phyloP scores from a whole-genome alignment of 2,113 vertebrate genomes.

The Antennarius striatus region DNA sequence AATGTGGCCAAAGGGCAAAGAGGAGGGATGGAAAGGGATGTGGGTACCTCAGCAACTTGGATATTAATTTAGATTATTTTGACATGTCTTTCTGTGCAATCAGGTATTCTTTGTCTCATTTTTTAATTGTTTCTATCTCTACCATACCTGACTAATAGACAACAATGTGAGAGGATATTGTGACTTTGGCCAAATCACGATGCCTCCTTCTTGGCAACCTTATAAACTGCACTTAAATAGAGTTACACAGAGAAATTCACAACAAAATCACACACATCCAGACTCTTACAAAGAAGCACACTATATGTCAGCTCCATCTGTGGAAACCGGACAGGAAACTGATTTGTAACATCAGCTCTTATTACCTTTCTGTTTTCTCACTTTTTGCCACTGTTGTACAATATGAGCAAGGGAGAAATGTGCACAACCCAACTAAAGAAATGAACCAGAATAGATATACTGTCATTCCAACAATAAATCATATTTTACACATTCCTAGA shows the following conservation, averaged over 20 bases:
- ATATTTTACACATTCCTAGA: slow-evolving; percentile 1
- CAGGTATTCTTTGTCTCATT: slow-evolving; percentile 36
- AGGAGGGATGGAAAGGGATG: neutral
- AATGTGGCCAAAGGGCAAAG: slow-evolving; percentile 35
- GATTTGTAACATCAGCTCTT: slow-evolving; percentile 29
- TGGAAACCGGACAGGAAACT: slow-evolving; percentile 32
- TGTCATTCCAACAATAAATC: neutral
- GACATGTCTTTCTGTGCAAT: slow-evolving; percentile 50
- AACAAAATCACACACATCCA: neutral
- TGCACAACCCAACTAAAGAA: slow-evolving; percentile 7
- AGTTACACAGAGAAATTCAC: slow-evolving; percentile 13
- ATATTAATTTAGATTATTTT: slow-evolving; percentile 60
- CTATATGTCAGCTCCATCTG: slow-evolving; percentile 23
- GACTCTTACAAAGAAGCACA: slow-evolving; percentile 3
- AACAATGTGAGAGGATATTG: slow-evolving; percentile 44
- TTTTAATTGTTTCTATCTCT: slow-evolving; percentile 21
- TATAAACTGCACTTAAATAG: slow-evolving; percentile 23
- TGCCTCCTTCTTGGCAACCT: slow-evolving; percentile 41
- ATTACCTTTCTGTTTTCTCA: slow-evolving; percentile 12
- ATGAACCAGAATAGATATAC: slow-evolving; percentile 4
- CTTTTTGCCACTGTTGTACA: slow-evolving; percentile 16
- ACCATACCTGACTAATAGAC: slow-evolving; percentile 48
- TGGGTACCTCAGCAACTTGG: slow-evolving; percentile 51
- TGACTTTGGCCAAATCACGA: slow-evolving; percentile 24
- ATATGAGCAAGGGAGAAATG: slow-evolving; percentile 1